Percentiles rank a stretch among this genome's conserved stretches.
These are phyloP conservation scores for Pachypanchax playfairii DNA, from an alignment of 2,113 vertebrate species.

Conservation along the genomic window DNA sequence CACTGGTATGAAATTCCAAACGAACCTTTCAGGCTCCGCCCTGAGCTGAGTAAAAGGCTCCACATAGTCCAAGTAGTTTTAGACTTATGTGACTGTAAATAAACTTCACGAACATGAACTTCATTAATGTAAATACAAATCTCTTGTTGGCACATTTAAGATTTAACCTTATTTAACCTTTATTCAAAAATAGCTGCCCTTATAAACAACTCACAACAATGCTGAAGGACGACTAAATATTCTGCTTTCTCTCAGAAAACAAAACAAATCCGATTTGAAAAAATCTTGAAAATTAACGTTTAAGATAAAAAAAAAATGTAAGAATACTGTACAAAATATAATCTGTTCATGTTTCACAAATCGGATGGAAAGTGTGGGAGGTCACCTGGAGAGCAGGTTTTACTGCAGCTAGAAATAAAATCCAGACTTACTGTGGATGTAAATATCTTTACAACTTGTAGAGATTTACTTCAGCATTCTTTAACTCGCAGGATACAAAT, in stretches of 20 bases:
- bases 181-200: constrained; percentile 55
- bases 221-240: constrained; percentile 1
- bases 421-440: background rate
- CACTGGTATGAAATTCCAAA: constrained; percentile 3
- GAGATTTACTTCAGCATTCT: constrained; percentile 13
- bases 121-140: constrained; percentile 18
- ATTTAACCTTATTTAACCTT: constrained; percentile 21
- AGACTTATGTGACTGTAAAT: background rate
- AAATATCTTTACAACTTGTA: constrained; percentile 4
- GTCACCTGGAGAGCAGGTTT: constrained; percentile 12
- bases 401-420: constrained; percentile 1
- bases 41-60: constrained; percentile 11
- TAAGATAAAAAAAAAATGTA: background rate
- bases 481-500: constrained; percentile 16
- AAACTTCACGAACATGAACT: constrained; percentile 1
- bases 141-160: constrained; percentile 45
- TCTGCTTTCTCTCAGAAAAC: constrained; percentile 3
- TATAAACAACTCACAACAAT: constrained; percentile 12
- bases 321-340: background rate
- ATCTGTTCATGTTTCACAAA: background rate
- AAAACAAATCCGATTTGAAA: constrained; percentile 1
- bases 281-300: no score
- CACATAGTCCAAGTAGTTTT: background rate
- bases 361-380: background rate
- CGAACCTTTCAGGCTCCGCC: background rate